Percentiles rank a stretch among this genome's conserved stretches.
Evolutionary conservation across 2,888 invertebrate species (phyloP).

Genomic region (Pimpla rufipes): DNA sequence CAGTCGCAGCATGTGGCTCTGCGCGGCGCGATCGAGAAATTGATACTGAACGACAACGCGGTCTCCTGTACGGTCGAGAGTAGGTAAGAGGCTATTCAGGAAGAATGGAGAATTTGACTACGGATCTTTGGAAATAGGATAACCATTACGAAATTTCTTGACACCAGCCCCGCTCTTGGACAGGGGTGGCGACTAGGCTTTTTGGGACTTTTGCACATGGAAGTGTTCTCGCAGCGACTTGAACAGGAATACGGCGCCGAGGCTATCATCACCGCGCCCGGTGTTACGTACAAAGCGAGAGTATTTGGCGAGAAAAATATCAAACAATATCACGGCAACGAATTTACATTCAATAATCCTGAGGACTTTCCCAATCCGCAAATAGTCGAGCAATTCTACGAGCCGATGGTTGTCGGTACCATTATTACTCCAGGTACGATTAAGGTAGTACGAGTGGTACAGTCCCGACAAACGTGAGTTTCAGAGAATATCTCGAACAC

Average conservation of each 20-base stretch:
- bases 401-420: conserved; percentile 95
- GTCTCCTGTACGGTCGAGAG: conserved; percentile 93
- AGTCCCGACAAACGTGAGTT: no score
- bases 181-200: conserved; percentile 96
- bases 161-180: conserved; percentile 92
- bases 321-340: conserved; percentile 87
- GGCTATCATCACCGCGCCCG: conserved; percentile 93
- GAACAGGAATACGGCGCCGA: conserved; percentile 94
- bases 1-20: conserved; percentile 93
- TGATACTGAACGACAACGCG: conserved; percentile 97
- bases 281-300: conserved; percentile 94
- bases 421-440: conserved; percentile 94
- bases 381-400: conserved; percentile 91
- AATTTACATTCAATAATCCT: conserved; percentile 91
- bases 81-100: conserved; percentile 87
- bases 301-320: conserved; percentile 91
- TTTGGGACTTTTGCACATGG: conserved; percentile 94
- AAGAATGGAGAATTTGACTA: neutral
- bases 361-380: conserved; percentile 89
- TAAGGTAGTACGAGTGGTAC: no score
- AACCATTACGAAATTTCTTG: conserved; percentile 54
- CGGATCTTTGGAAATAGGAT: neutral
- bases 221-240: conserved; percentile 94
- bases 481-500: no score
- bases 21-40: conserved; percentile 94